Percentiles rank a stretch among this genome's conserved stretches.
Conservation (phyloP, 2,888 invertebrate species). For the Synergus itoensis region DNA sequence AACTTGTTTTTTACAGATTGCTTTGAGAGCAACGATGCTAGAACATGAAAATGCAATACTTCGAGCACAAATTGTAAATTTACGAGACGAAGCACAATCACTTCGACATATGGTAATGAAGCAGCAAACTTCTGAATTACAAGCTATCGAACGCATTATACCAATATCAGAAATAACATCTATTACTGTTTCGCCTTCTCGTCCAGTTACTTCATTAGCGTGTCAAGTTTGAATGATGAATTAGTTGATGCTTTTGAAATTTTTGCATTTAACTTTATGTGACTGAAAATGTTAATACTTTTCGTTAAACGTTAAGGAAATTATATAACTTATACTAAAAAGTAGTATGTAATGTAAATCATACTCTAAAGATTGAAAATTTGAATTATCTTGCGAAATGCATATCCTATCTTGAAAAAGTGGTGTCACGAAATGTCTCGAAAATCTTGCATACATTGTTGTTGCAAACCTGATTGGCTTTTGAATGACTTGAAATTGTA, state of each 20-base stretch:
- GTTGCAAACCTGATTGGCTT: too few species aligned
- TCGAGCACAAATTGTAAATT: conserved; percentile 88
- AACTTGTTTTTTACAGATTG: conserved; percentile 81
- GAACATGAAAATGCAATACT: conserved; percentile 94
- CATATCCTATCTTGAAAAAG: too few species aligned
- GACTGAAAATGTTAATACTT: background rate
- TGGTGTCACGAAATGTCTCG: too few species aligned
- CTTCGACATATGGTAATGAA: conserved; percentile 83
- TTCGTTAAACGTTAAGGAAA: background rate
- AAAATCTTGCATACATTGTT: too few species aligned
- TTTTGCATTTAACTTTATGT: background rate
- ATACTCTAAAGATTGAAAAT: background rate
- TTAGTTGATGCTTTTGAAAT: background rate
- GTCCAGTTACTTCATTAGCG: background rate
- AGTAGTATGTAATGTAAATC: background rate
- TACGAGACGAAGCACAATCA: conserved; percentile 88
- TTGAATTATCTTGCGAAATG: background rate
- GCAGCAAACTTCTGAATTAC: conserved; percentile 57
- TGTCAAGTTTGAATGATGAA: background rate
- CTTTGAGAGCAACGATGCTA: conserved; percentile 89
- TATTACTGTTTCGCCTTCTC: background rate
- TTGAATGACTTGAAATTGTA: too few species aligned
- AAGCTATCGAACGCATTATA: background rate
- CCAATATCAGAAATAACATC: conserved; percentile 28
- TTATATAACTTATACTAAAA: background rate